Conservation (phyloP, 2,797 vertebrate species). For the Setipinna tenuifilis region DNA sequence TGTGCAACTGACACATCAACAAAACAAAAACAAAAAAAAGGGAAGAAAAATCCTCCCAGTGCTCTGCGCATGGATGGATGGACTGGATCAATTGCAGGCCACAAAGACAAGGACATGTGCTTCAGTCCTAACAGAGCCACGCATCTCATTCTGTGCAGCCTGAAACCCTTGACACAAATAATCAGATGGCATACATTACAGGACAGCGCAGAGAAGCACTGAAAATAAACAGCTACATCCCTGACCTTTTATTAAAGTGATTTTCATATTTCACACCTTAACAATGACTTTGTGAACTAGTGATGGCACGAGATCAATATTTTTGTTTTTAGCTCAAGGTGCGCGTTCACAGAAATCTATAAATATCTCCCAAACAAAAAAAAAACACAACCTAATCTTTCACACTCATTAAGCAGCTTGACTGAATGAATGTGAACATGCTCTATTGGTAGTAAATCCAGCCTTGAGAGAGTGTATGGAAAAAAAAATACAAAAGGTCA, state of each 20-base stretch:
- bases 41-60: slow-evolving; percentile 46
- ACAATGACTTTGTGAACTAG: neutral
- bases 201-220: neutral
- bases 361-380: neutral
- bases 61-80: slow-evolving; percentile 32
- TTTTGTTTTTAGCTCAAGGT: neutral
- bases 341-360: neutral
- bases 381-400: neutral
- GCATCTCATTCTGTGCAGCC: slow-evolving; percentile 46
- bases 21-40: slow-evolving; percentile 69
- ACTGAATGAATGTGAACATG: slow-evolving; percentile 7
- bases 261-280: neutral
- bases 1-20: slow-evolving; percentile 89
- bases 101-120: slow-evolving; percentile 85
- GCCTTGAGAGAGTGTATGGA: slow-evolving; percentile 27
- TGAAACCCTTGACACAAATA: slow-evolving; percentile 22
- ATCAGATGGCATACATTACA: neutral
- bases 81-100: slow-evolving; percentile 80
- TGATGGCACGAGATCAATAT: neutral
- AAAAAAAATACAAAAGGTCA: slow-evolving; percentile 4
- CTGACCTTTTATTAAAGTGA: neutral
- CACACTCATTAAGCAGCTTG: slow-evolving; percentile 5
- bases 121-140: slow-evolving; percentile 60
- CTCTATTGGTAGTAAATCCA: slow-evolving; percentile 11
- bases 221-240: neutral